Evolutionary conservation across 1,140 invertebrate genomes (phyloP).

Genomic region (Hormaphis cornu): DNA sequence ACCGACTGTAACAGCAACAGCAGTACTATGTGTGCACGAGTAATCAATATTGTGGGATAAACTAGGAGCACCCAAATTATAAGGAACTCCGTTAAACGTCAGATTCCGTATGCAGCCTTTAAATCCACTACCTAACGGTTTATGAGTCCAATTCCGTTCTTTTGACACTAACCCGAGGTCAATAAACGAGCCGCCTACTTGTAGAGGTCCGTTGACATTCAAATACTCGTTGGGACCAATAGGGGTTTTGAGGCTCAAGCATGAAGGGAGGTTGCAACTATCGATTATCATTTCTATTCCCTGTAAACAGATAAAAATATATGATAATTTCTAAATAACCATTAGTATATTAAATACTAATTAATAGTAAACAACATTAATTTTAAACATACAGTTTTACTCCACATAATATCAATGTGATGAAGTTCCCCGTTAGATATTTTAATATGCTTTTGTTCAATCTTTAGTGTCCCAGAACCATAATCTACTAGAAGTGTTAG

Average conservation of each 20-base stretch:
- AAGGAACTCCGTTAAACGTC: slow-evolving; percentile 66
- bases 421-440: slow-evolving; percentile 70
- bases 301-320: slow-evolving; percentile 40
- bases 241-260: slow-evolving; percentile 59
- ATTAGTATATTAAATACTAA: not conserved
- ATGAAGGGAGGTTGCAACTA: slow-evolving; percentile 59
- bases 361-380: not conserved
- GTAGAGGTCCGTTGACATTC: slow-evolving; percentile 79
- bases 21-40: slow-evolving; percentile 57
- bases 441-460: slow-evolving; percentile 63
- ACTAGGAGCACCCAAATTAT: slow-evolving; percentile 65
- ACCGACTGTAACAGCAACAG: slow-evolving; percentile 64
- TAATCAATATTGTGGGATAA: slow-evolving; percentile 53
- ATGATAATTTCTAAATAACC: slow-evolving; percentile 28
- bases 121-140: slow-evolving; percentile 58
- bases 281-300: slow-evolving; percentile 66
- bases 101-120: slow-evolving; percentile 78
- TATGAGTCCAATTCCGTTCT: slow-evolving; percentile 50
- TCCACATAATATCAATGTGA: slow-evolving; percentile 68
- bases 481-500: slow-evolving; percentile 80
- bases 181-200: slow-evolving; percentile 68
- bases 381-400: slow-evolving; percentile 47
- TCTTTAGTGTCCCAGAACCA: slow-evolving; percentile 65
- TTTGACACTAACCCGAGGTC: slow-evolving; percentile 51
- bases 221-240: slow-evolving; percentile 63